Evolutionary conservation across 2,113 vertebrate genomes (phyloP).

Genomic region (Pao palembangensis): DNA sequence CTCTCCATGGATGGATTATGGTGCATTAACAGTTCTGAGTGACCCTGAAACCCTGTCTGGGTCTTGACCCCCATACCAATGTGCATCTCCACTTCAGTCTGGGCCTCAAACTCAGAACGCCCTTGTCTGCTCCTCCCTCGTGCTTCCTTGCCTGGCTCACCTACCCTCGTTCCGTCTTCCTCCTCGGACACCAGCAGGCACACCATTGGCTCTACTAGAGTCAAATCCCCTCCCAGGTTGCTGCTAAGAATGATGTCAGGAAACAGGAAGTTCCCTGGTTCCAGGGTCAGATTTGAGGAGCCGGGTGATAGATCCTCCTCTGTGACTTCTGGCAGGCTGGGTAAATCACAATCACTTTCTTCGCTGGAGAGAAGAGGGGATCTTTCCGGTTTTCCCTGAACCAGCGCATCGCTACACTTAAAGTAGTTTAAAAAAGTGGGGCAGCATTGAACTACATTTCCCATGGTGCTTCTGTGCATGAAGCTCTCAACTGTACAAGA

Average conservation of each 20-base stretch:
- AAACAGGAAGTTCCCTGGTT: constrained; percentile 69
- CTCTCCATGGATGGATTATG: neutral
- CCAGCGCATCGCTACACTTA: constrained; percentile 22
- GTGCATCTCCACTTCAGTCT: constrained; percentile 49
- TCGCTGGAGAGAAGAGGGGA: constrained; percentile 68
- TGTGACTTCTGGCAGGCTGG: constrained; percentile 25
- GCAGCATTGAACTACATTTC: constrained; percentile 73
- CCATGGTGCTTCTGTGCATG: constrained; percentile 57
- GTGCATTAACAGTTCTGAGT: constrained; percentile 10
- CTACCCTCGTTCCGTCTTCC: constrained; percentile 28
- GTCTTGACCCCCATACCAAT: constrained; percentile 43
- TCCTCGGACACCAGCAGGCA: constrained; percentile 69
- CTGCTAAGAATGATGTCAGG: constrained; percentile 76
- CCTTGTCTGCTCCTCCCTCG: neutral
- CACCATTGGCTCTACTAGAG: constrained; percentile 65
- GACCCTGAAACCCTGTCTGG: constrained; percentile 37
- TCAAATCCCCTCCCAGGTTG: constrained; percentile 49
- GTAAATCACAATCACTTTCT: constrained; percentile 44
- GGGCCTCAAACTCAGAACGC: constrained; percentile 55
- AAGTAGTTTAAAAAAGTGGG: constrained; percentile 47
- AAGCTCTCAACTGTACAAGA: constrained; percentile 12
- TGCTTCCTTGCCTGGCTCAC: constrained; percentile 13
- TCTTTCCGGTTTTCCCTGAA: constrained; percentile 31
- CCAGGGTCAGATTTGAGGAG: constrained; percentile 40
- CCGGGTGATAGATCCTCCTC: constrained; percentile 41